Base-by-base conservation (phyloP, 1,140 invertebrate species). In the Aporrectodea caliginosa region DNA sequence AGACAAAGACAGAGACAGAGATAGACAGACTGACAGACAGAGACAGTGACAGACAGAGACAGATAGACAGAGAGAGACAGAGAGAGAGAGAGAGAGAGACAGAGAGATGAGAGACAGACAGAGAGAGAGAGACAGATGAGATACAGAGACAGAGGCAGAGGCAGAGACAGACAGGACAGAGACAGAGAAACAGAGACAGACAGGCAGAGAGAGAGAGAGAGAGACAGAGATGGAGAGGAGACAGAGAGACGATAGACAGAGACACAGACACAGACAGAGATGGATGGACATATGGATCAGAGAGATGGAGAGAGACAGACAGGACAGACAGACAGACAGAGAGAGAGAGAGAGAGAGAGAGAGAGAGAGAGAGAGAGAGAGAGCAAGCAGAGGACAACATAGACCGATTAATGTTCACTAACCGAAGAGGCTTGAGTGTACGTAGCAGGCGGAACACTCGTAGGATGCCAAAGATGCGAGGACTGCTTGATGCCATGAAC, bases 381-480 rank as follows among this genome's bases (percentile, higher is more conserved):
- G n/a, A 14, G 58, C n/a, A 16, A 16, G n/a, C 58, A n/a, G n/a
- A 68, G n/a, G 58, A 16, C 58, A 14, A 68, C 14, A 68, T n/a
- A 68, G 58, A 68, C 14, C 58, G n/a, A 68, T 35, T 33, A 70
- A 79, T 16, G 16, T 69, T 29, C 35, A 77, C 76, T 78, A 84
- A 90, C 90, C 97, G 91, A 81, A 99, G 91, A 69, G 97, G 97
- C 85, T 97, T 90, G 77, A 99, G 90, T 31, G 98, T 98, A 84
- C 98, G 91, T 81, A 99, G 90, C 81, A 99, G 91, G 84, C 98
- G 92, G 90, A 99, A 98, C 79, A 99, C 97, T 91, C 98, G 88
- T 84, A 98, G 92, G 88, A 99, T 98, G 84, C 95, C 97, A 90
- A 99, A 99, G 89, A 99, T 99, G 87, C 93, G 91, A 1, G 95